Evolutionary conservation across 2,113 vertebrate species (phyloP).

Genomic region (Engystomops pustulosus): DNA sequence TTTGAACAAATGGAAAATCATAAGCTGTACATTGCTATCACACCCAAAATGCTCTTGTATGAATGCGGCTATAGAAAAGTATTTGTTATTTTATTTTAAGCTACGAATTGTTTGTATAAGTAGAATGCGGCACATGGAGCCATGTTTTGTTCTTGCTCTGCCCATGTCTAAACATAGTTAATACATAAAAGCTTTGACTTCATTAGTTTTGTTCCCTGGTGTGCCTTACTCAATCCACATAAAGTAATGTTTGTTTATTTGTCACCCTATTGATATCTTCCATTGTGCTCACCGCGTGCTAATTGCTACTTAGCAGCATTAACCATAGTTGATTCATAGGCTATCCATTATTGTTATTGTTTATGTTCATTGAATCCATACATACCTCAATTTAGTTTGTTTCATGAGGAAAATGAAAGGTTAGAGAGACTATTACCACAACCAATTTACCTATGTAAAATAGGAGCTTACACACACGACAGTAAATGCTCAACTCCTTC

Average conservation of each 20-base stretch:
- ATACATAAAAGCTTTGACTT: slow-evolving; percentile 41
- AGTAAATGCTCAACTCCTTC: neutral
- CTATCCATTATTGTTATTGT: slow-evolving; percentile 25
- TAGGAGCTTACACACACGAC: neutral
- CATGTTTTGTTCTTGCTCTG: slow-evolving; percentile 23
- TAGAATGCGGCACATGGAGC: neutral
- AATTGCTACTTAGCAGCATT: slow-evolving; percentile 49
- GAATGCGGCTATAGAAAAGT: neutral
- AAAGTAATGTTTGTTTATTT: slow-evolving; percentile 55
- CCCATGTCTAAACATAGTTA: slow-evolving; percentile 37
- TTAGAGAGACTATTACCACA: slow-evolving; percentile 19
- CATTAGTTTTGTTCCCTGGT: slow-evolving; percentile 48
- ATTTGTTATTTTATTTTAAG: neutral
- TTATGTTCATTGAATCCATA: slow-evolving; percentile 42
- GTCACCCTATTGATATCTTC: slow-evolving; percentile 42
- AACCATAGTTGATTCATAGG: slow-evolving; percentile 37
- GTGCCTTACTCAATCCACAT: slow-evolving; percentile 41
- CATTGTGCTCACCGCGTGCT: slow-evolving; percentile 26
- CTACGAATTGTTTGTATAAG: slow-evolving; percentile 4
- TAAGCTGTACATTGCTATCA: neutral
- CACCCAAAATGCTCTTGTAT: neutral
- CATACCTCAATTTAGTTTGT: slow-evolving; percentile 36
- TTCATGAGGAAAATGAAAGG: slow-evolving; percentile 27
- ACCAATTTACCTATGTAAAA: neutral
- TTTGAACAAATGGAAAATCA: neutral